Evolutionary conservation across 2,888 invertebrate genomes (phyloP), one percentile per base, ranked within the genome.

Genomic region (Nesidiocoris tenuis): DNA sequence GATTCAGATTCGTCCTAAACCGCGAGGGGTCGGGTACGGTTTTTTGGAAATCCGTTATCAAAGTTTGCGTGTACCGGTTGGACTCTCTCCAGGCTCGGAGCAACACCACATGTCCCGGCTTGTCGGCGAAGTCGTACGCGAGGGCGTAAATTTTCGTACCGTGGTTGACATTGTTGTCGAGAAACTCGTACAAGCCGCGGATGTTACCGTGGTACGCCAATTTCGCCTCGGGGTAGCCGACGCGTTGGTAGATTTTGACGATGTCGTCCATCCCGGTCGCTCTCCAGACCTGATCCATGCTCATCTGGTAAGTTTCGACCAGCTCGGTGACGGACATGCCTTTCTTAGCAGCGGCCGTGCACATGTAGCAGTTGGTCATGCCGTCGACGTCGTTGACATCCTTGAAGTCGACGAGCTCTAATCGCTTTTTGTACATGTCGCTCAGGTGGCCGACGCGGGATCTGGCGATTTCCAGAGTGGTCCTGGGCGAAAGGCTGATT

Each of bases 351-450:
- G 59, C 59, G 7, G 59, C 59, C 59, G 17, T n/a, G 59, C 59
- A 59, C 7, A 59, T 17, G 17, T 59, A 59, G 59, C 59, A 59
- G 17, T 59, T 59, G 7, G 7, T 59, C 17, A 5, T n/a, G 12
- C 59, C 59, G 59, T 59, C 17, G 17, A 59, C 59, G 59, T 59
- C 59, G 17, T 59, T 59, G 59, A 59, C 17, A 18, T 59, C 59
- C 12, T 18, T n/a, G 59, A 59, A 59, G 18, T 59, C 59, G 7
- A 59, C 17, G 17, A 59, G 7, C 18, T 59, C 9, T 18, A 59
- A n/a, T 5, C 59, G 59, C 17, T n/a, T 5, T 18, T 5, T 59
- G 59, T 59, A 59, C 7, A 17, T n/a, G 17, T 59, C 59, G 9
- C 17, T n/a, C 7, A 59, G n/a, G n/a, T n/a, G 7, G 59, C 18